Conservation (phyloP, 2,888 invertebrate species). For the Phyllotreta striolata region DNA sequence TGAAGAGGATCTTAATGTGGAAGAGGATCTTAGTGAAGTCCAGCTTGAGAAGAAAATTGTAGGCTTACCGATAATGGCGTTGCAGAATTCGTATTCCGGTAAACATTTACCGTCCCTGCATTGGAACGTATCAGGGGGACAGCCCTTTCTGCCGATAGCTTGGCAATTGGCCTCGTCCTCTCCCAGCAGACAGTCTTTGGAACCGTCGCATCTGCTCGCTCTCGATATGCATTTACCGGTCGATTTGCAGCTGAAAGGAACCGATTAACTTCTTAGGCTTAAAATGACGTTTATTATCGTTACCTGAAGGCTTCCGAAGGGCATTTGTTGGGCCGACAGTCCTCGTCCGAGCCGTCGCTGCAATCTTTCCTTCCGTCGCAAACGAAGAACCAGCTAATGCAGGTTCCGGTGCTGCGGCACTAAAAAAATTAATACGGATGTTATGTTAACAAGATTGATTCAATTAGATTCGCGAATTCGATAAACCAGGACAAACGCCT, state of each 20-base stretch:
- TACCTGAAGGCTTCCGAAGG: conserved; percentile 72
- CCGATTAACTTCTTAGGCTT: not conserved
- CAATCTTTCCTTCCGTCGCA: conserved; percentile 89
- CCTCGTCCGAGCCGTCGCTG: conserved; percentile 87
- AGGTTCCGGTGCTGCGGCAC: conserved; percentile 85
- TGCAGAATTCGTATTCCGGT: conserved; percentile 91
- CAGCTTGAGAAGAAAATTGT: not conserved
- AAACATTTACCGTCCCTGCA: conserved; percentile 87
- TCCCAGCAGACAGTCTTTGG: conserved; percentile 77
- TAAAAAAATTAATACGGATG: conserved; percentile 58
- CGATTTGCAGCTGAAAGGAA: conserved; percentile 65
- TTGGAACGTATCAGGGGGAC: conserved; percentile 84
- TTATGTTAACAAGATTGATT: not conserved
- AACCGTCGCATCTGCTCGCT: conserved; percentile 83
- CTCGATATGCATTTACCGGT: conserved; percentile 79
- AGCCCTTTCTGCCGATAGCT: conserved; percentile 62
- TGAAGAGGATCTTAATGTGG: not conserved
- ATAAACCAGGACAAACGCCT: too few species aligned
- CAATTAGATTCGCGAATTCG: too few species aligned
- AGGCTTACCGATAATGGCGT: conserved; percentile 72
- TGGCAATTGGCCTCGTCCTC: conserved; percentile 62
- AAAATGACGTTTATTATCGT: conserved; percentile 1
- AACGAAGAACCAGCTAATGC: conserved; percentile 93
- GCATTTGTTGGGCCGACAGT: conserved; percentile 73
- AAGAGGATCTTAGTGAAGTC: conserved; percentile 2